phyloP scores from a whole-genome alignment of 2,797 vertebrate genomes.

The Halcyon chelicuti region DNA sequence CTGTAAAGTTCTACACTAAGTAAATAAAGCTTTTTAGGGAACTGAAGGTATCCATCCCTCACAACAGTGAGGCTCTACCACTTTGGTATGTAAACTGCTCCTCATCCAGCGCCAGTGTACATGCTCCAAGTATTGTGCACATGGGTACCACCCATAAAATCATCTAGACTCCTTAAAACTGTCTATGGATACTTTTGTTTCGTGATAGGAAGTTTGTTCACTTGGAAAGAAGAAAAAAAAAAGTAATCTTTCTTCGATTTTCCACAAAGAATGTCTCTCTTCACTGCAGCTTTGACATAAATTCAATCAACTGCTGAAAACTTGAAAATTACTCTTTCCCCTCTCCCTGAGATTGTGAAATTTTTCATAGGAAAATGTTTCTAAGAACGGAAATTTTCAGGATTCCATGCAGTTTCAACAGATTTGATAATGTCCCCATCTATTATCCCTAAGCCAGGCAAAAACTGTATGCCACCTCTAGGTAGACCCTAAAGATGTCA shows the following conservation, averaged over 20 bases:
- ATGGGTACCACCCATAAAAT: background rate
- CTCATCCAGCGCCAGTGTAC: background rate
- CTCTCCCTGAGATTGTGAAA: background rate
- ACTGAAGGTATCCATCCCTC: background rate
- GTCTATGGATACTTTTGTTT: background rate
- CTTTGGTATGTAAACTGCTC: background rate
- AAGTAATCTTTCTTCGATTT: background rate
- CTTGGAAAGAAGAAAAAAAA: background rate
- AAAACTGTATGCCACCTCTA: background rate
- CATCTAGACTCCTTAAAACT: background rate
- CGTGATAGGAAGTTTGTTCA: background rate
- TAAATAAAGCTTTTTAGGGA: background rate
- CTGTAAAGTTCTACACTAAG: background rate
- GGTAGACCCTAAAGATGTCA: fast-evolving
- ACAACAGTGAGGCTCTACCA: background rate
- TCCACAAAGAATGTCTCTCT: background rate
- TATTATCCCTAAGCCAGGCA: background rate
- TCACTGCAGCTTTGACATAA: background rate
- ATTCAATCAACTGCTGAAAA: background rate
- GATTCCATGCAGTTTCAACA: background rate
- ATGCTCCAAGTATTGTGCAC: background rate
- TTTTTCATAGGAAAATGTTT: background rate
- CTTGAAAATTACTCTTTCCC: background rate
- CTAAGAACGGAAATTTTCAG: background rate
- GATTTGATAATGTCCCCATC: background rate